Evolutionary conservation across 2,888 invertebrate genomes (phyloP).

Genomic region (Acanthosepion pharaonis): DNA sequence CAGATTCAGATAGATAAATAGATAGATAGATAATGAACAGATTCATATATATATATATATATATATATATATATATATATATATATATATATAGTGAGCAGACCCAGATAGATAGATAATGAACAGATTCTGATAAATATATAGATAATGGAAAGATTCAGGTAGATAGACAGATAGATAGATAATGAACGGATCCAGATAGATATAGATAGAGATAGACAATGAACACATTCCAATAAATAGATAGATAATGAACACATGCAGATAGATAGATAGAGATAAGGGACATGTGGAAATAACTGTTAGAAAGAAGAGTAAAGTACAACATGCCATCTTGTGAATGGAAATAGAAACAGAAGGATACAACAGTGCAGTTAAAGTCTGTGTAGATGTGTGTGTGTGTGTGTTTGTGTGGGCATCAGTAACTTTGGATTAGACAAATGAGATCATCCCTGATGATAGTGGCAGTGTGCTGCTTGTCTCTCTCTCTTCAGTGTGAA

Average conservation of each 20-base stretch:
- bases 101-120: not conserved
- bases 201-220: no score
- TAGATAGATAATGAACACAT: not conserved
- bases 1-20: no score
- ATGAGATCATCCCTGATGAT: constrained; percentile 22
- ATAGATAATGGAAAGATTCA: no score
- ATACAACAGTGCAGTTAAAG: not conserved
- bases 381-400: not conserved
- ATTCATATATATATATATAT: not conserved
- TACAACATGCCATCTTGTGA: not conserved
- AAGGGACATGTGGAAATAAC: not conserved
- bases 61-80: not conserved
- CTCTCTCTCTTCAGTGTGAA: constrained; percentile 33
- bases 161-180: no score
- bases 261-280: not conserved
- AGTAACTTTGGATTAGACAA: constrained; percentile 33
- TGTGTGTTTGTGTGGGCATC: not conserved
- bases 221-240: not conserved
- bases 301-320: no score
- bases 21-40: not conserved
- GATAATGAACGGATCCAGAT: no score
- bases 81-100: not conserved
- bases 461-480: constrained; percentile 33
- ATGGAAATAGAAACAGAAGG: not conserved
- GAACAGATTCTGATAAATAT: no score